Base-by-base conservation (phyloP, 2,888 invertebrate genomes). In the Listrodromus nycthemerus region DNA sequence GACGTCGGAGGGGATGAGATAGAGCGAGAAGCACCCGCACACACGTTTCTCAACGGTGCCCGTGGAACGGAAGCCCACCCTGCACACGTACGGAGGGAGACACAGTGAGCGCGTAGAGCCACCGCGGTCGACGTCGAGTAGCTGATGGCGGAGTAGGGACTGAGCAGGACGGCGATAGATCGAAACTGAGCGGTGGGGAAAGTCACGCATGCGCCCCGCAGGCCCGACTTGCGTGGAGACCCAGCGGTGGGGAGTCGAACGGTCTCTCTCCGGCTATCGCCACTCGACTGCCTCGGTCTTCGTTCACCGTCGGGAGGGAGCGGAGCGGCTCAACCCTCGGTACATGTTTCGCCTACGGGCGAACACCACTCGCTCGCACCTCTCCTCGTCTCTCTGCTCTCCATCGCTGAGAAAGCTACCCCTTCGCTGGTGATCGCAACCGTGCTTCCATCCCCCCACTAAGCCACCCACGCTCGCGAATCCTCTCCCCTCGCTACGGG, bases 131-230 rank as follows among this genome's bases (percentile, higher is more conserved):
- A 61, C 61, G 78, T 80, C 52, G 78, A 70, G 70, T 58, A 69
- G 69, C 55, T 45, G 77, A 63, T 55, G 81, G 81, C 55, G 76
- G 66, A 74, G 73, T 48, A 71, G 78, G 69, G 65, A 71, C 67
- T 30, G 66, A 73, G 45, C 52, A 50, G 58, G 50, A 45, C 45
- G 70, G 74, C 33, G 70, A 79, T 2, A 63, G 85, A 86, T 84
- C 52, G 80, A 82, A 79, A 77, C 55, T 65, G 70, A 79, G 80
- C 83, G 87, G 78, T 30, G 76, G 87, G 86, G 87, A 85, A 84
- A 87, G 0, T n/a, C 85, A 89, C 91, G 91, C 90, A 86, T 87
- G 87, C 90, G 90, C 89, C 78, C 67, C 77, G 79, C 61, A 82
- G 87, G 86, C 86, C 88, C 90, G 89, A 89, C 88, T 89, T 87